Evolutionary conservation across 1,140 invertebrate genomes (phyloP), one percentile per base, ranked within the genome.

Genomic region (Agrypnia vestita): DNA sequence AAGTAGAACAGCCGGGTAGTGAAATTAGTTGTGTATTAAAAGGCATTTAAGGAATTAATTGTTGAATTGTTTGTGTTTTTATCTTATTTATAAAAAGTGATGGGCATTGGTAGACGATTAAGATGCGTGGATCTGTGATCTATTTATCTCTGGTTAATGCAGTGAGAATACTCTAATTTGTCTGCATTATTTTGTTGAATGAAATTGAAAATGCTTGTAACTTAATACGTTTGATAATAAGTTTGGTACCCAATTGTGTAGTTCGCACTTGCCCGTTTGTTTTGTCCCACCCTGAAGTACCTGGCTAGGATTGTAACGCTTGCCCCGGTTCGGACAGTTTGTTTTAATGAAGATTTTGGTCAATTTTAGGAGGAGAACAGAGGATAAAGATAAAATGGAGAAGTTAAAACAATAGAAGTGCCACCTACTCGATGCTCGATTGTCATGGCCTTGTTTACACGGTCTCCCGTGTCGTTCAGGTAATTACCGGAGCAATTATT

Each of bases 401-500:
- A 56, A 74, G 71, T 74, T 72, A 74, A 49, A 74, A 25, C 71
- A 17, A 74, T 74, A 55, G 53, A 74, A 59, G 71, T 43, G 51
- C 25, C 71, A 19, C 55, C 71, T 44, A n/a, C 71, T 43, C 53
- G 71, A 35, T 56, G 71, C 71, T 74, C 69, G 69, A 72, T 72
- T 74, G 71, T 74, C 71, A 43, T 74, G 71, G 71, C 71, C 53
- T 74, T 74, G 53, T 74, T 55, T 46, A 47, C 64, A 69, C 46
- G 64, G 64, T 69, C 13, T 69, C 35, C 64, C 64, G 15, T 62
- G 61, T 44, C 44, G 35, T 74, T 74, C 71, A 74, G 71, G 71
- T 74, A 74, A 74, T 56, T 74, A 74, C 71, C 71, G 71, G 71
- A 74, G 71, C 53, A 74, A 74, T 74, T 74, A 74, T 56, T 74